Evolutionary conservation across 2,888 invertebrate genomes (phyloP), one percentile per base, ranked within the genome.

Genomic region (Cosmopolites sordidus): DNA sequence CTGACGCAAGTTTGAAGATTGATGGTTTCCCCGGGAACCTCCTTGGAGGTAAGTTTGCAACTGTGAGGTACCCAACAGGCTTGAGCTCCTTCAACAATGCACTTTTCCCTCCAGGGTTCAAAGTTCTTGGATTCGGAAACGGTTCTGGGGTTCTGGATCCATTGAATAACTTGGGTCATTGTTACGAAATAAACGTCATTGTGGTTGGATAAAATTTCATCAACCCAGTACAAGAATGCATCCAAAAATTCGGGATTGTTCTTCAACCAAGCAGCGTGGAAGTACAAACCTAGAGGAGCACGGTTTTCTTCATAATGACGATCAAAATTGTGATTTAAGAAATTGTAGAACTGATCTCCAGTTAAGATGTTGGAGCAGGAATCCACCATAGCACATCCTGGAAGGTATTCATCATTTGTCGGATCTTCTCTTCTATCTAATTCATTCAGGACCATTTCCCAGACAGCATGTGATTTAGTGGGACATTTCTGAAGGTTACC

Each of bases 381-480:
- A 75, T 94, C 93, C 4, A 93, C 92, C 93, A 93, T 93, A 54
- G 91, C 92, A 69, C 93, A 93, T 17, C 92, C 93, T 2, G 92
- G 89, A 41, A 93, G 77, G 68, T 89, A 88, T 72, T 93, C 93
- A 70, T 93, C 92, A 68, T 89, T 91, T 65, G 75, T 83, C 0
- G 93, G 93, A 70, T 93, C 93, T 73, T 94, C 93, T 62, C 93
- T 84, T 61, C 92, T 84, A 75, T 93, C 93, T 62, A 93, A 76
- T 73, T 94, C 93, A 73, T 94, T 94, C 86, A 94, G 88, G 30
- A 93, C 92, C 91, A 94, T 92, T 75, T 94, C 93, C 93, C 93
- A 94, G 30, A 93, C 92, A 43, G 93, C 92, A 74, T 93, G 93
- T 60, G 90, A 90, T 70, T 92, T 84, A 1, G 92, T 92, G 9